Evolutionary conservation across 92 coral and sea anemone species (phyloP).

Genomic region (Epizoanthus illoricatus): DNA sequence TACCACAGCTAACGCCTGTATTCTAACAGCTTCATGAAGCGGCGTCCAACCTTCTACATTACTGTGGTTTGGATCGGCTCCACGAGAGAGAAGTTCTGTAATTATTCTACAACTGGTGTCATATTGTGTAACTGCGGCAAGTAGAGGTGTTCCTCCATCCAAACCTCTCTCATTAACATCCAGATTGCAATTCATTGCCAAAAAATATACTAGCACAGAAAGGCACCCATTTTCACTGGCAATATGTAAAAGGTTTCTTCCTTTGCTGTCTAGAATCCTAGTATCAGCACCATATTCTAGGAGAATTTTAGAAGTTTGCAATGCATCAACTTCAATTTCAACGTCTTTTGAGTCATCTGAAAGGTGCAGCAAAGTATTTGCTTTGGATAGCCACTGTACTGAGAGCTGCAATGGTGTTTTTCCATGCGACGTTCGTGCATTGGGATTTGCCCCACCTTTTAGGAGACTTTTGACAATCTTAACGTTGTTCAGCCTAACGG

Average conservation of each 20-base stretch:
- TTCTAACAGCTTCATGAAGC: constrained; percentile 1
- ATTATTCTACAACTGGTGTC: not conserved
- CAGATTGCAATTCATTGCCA: not conserved
- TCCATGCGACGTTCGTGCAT: constrained; percentile 19
- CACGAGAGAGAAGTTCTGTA: constrained; percentile 1
- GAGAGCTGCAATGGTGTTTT: constrained; percentile 1
- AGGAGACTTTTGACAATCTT: constrained; percentile 30
- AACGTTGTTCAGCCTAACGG: not conserved
- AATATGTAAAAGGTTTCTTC: not conserved
- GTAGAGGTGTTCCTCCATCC: constrained; percentile 3
- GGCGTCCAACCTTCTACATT: constrained; percentile 28
- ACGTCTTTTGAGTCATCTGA: not conserved
- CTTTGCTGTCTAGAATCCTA: not conserved
- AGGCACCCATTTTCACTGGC: not conserved
- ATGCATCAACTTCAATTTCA: constrained; percentile 8
- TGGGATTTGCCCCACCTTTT: constrained; percentile 36
- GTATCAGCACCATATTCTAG: constrained; percentile 18
- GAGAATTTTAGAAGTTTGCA: constrained; percentile 22
- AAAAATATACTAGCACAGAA: not conserved
- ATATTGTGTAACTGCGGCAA: not conserved
- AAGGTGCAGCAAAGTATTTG: not conserved
- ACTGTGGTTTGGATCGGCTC: constrained; percentile 24
- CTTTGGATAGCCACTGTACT: not conserved
- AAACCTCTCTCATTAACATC: not conserved
- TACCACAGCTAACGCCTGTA: not conserved